phyloP scores from a whole-genome alignment of 1,140 invertebrate species.

The Solen grandis region DNA sequence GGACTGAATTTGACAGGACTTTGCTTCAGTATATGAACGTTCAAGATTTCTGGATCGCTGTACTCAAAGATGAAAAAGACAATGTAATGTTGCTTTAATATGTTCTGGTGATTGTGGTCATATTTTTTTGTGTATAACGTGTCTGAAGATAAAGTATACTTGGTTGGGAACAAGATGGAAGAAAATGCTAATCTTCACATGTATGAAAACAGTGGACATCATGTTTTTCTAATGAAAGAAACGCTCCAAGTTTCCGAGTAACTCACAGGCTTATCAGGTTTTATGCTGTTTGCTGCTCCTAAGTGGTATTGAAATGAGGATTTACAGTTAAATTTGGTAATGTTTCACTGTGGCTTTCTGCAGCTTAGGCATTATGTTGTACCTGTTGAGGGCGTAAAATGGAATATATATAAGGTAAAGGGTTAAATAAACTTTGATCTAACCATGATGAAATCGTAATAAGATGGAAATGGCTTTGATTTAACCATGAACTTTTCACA shows the following conservation, averaged over 20 bases:
- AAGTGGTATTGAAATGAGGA: no score
- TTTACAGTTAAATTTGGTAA: no score
- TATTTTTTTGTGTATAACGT: not conserved
- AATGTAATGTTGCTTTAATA: conserved; percentile 2
- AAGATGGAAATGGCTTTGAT: not conserved
- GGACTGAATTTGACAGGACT: not conserved
- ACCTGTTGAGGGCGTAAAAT: no score
- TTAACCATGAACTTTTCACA: not conserved
- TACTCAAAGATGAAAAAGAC: conserved; percentile 14
- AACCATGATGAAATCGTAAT: not conserved
- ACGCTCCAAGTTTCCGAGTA: not conserved
- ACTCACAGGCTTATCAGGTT: not conserved
- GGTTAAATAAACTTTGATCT: not conserved
- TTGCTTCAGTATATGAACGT: not conserved
- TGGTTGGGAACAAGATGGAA: not conserved
- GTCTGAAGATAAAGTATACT: not conserved
- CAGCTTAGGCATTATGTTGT: no score
- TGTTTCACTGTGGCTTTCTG: no score
- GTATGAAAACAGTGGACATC: not conserved
- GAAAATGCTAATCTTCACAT: not conserved
- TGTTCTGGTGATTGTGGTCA: not conserved
- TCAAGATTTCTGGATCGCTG: not conserved
- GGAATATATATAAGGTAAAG: no score
- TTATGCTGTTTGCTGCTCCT: no score
- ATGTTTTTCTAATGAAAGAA: not conserved